A percentile compares a stretch with the other conserved stretches of the same genome.
Evolutionary conservation across 2,888 invertebrate genomes (phyloP).

Genomic region (Axea sp.): DNA sequence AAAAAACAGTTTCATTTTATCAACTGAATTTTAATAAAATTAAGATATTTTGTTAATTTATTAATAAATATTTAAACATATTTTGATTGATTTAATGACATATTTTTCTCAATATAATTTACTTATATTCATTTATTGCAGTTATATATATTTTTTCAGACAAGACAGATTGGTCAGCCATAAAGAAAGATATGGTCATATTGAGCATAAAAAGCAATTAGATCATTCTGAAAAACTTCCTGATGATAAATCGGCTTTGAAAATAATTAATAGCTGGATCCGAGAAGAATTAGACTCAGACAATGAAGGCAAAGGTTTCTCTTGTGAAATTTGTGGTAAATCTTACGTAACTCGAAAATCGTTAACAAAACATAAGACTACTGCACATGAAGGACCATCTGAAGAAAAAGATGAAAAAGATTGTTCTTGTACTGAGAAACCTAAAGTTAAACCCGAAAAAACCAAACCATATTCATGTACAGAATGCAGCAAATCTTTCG

Average conservation of each 20-base stretch:
- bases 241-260: slow-evolving; percentile 70
- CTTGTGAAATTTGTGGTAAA: slow-evolving; percentile 70
- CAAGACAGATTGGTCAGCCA: slow-evolving; percentile 68
- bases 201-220: slow-evolving; percentile 57
- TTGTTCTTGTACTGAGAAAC: slow-evolving; percentile 62
- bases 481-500: slow-evolving; percentile 71
- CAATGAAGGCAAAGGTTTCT: slow-evolving; percentile 70
- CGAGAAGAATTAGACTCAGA: slow-evolving; percentile 72
- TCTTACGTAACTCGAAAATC: slow-evolving; percentile 73
- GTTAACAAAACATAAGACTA: slow-evolving; percentile 68
- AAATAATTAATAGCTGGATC: slow-evolving; percentile 73
- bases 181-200: slow-evolving; percentile 65
- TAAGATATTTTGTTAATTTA: too few species aligned
- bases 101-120: too few species aligned
- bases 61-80: too few species aligned
- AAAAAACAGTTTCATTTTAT: too few species aligned
- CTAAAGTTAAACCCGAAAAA: slow-evolving; percentile 59
- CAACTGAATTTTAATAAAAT: too few species aligned
- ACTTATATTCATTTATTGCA: too few species aligned
- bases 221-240: slow-evolving; percentile 65
- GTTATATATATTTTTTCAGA: too few species aligned
- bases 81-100: too few species aligned
- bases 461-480: slow-evolving; percentile 66
- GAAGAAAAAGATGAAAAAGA: slow-evolving; percentile 44
- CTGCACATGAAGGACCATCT: slow-evolving; percentile 61